A percentile compares a stretch with the other conserved stretches of the same genome.
Evolutionary conservation across 2,888 invertebrate genomes (phyloP).

Genomic region (Steromphala cineraria): DNA sequence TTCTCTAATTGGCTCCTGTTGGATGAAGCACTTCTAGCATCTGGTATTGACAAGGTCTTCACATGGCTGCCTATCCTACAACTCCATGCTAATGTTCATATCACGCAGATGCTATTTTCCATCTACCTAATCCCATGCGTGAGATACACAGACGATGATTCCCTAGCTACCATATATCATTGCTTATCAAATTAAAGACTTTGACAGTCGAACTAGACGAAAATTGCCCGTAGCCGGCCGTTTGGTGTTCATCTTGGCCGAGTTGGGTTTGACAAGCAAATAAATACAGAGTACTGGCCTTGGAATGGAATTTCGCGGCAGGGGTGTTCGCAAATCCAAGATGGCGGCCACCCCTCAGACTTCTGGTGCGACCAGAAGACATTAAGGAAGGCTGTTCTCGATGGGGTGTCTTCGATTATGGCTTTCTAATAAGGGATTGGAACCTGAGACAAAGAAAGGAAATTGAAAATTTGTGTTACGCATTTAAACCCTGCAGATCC

Average conservation of each 20-base stretch:
- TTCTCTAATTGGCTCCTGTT: no score
- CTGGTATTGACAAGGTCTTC: background rate
- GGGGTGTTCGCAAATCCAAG: background rate
- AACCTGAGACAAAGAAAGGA: background rate
- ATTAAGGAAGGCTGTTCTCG: background rate
- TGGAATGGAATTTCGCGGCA: background rate
- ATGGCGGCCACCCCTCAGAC: background rate
- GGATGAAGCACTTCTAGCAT: no score
- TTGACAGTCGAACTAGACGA: background rate
- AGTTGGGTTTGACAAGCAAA: background rate
- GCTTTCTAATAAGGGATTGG: constrained; percentile 2
- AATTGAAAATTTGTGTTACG: constrained; percentile 8
- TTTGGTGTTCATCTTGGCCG: background rate
- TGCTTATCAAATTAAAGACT: background rate
- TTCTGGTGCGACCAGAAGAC: background rate
- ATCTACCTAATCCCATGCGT: background rate
- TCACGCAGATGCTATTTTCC: background rate
- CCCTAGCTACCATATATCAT: background rate
- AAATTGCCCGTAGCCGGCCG: background rate
- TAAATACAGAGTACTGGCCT: background rate
- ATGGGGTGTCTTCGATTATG: background rate
- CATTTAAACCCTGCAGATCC: background rate
- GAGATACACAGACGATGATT: background rate
- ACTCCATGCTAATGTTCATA: background rate
- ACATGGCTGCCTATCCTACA: background rate